Base-by-base conservation (phyloP, 2,888 invertebrate species). In the Cryptocephalus moraei region DNA sequence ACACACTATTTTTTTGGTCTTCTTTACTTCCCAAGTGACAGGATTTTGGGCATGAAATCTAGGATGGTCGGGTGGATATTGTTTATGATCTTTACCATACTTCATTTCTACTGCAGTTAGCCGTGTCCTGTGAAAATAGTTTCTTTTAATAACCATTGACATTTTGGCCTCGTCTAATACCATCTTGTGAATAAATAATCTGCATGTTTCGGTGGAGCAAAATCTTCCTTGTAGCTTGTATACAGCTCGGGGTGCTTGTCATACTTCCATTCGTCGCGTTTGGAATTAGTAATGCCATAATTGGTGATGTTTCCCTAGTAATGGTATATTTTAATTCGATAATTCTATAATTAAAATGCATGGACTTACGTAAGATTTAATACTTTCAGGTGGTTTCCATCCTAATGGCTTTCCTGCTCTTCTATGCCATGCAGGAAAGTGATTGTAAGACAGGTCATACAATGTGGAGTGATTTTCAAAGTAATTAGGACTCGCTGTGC, bases 391-490 rank as follows among this genome's bases (percentile, higher is more conserved):
- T 22, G 36, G 36, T 36, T 36, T 36, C 12, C 12, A 12, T 6
- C 36, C 36, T 6, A 36, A 6, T 12, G 12, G n/a, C 36, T 36
- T 36, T 36, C 12, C 36, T 11, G 36, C 11, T 36, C 69, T 46
- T 41, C 39, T 44, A 22, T 73, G 63, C 4, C 73, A 73, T 53
- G 72, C 74, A 0, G 78, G 77, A 40, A 77, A 65, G 54, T 78
- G 75, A 56, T 75, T 71, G 62, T 75, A 79, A 6, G 73, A 74
- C 9, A 79, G 61, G 58, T 79, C 78, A 51, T 72, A 74, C 0
- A 68, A 71, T 1, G 76, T 73, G 9, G 73, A 69, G 61, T 69
- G 76, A 62, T 79, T 70, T 32, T 64, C 74, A 4, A 66, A 67
- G 58, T 75, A 77, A 6, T 56, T 45, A 6, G 70, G 70, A 22